Evolutionary conservation across 2,888 invertebrate species (phyloP), one percentile per base, ranked within the genome.

Genomic region (Clanis bilineata): DNA sequence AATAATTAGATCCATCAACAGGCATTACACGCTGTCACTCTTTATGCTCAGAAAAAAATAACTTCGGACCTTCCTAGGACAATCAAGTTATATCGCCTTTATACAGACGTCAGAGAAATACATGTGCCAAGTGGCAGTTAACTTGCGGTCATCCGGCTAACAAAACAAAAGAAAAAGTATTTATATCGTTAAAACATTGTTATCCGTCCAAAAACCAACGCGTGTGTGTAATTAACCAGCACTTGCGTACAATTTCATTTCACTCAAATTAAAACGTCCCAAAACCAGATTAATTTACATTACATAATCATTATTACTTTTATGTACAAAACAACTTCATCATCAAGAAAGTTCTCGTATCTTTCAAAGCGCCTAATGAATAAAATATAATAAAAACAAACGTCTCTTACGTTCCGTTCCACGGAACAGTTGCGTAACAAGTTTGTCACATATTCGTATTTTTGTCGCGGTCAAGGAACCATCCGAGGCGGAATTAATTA

Each of bases 401-500:
- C 12, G 22, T 22, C 38, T 28, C 32, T 56, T 56, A 38, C 55
- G 55, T 15, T 39, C 23, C n/a, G 39, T 51, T 51, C 32, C 22
- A 56, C 58, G 36, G 43, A 56, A 18, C 56, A 18, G 51, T 73
- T 69, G 66, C 63, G 63, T 65, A 73, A 70, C 39, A 47, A 23
- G 57, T 47, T 62, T 67, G 70, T 68, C 66, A 65, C 65, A 64
- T 57, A 67, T 67, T 68, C 64, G 66, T 77, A 79, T 79, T 76
- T 74, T 70, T 39, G 77, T 69, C 73, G 65, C 82, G 84, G 85
- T 84, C 85, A 84, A 83, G 79, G 77, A 83, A 81, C 77, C 68
- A 64, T 57, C 64, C 61, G 64, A 63, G 62, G 64, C 69, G 68
- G 67, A 69, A 68, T 63, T 63, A 57, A 64, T 69, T 69, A 63